Evolutionary conservation across 2,888 invertebrate species (phyloP).

Genomic region (Eupithecia centaureata): DNA sequence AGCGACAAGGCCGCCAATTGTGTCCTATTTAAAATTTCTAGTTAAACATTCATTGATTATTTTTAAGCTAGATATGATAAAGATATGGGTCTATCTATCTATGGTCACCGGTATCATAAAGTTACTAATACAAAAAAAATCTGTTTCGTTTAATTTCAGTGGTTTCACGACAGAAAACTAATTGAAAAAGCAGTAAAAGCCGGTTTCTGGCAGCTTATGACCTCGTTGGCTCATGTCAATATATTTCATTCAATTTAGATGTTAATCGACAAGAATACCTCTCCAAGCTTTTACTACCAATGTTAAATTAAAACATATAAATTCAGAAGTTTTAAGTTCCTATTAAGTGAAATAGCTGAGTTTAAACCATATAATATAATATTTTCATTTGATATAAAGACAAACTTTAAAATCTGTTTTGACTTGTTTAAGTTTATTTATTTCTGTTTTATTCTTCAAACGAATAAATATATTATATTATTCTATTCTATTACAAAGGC

Average conservation of each 20-base stretch:
- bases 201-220: constrained; percentile 37
- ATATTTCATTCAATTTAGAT: constrained; percentile 32
- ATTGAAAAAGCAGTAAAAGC: constrained; percentile 39
- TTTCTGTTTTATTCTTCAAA: too few species aligned
- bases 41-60: too few species aligned
- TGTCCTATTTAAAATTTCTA: too few species aligned
- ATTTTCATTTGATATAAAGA: too few species aligned
- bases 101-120: neutral
- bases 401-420: too few species aligned
- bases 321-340: neutral
- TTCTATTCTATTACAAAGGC: neutral
- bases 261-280: neutral
- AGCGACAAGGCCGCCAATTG: too few species aligned
- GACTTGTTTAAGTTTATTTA: too few species aligned
- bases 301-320: neutral
- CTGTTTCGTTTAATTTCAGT: constrained; percentile 16
- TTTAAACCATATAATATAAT: too few species aligned
- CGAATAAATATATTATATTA: too few species aligned
- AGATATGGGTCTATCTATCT: too few species aligned
- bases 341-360: neutral
- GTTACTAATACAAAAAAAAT: too few species aligned
- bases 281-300: neutral
- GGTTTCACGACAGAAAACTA: constrained; percentile 38
- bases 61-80: too few species aligned
- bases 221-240: constrained; percentile 39